Percentiles rank a stretch among this genome's conserved stretches.
Evolutionary conservation across 2,888 invertebrate genomes (phyloP).

Genomic region (Euphydryas editha): DNA sequence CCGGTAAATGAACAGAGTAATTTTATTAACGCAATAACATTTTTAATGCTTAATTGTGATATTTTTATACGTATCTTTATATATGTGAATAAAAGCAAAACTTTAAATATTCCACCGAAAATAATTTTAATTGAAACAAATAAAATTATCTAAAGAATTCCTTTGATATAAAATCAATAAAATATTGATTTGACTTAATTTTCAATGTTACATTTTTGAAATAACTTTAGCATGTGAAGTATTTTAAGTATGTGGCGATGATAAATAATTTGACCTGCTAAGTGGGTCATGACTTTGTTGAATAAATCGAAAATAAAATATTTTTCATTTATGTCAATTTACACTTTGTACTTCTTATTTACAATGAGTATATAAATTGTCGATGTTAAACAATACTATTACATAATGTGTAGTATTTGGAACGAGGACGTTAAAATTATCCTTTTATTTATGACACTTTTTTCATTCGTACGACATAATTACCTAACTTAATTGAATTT

Average conservation of each 20-base stretch:
- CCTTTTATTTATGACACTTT: slow-evolving; percentile 4
- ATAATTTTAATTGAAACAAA: too few relatives aligned
- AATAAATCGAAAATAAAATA: not conserved
- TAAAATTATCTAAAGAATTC: too few relatives aligned
- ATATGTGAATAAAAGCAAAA: not conserved
- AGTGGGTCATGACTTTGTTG: not conserved
- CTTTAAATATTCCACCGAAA: too few relatives aligned
- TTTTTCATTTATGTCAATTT: slow-evolving; percentile 7
- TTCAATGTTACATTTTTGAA: too few relatives aligned
- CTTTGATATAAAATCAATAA: too few relatives aligned
- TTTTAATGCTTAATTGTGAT: slow-evolving; percentile 3
- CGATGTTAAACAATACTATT: slow-evolving; percentile 31
- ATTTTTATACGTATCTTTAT: not conserved
- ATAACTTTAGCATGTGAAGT: not conserved
- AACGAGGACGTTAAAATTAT: slow-evolving; percentile 33
- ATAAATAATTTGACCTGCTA: not conserved
- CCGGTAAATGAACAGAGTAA: slow-evolving; percentile 5
- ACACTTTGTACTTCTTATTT: slow-evolving; percentile 20
- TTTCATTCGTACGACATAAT: not conserved
- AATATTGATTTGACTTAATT: too few relatives aligned
- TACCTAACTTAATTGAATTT: too few relatives aligned
- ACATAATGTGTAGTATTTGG: slow-evolving; percentile 30
- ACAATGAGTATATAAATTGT: slow-evolving; percentile 23
- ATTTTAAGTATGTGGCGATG: not conserved
- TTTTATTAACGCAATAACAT: not conserved